Evolutionary conservation across 2,888 invertebrate species (phyloP), one percentile per base, ranked within the genome.

Genomic region (Dilophus febrilis): DNA sequence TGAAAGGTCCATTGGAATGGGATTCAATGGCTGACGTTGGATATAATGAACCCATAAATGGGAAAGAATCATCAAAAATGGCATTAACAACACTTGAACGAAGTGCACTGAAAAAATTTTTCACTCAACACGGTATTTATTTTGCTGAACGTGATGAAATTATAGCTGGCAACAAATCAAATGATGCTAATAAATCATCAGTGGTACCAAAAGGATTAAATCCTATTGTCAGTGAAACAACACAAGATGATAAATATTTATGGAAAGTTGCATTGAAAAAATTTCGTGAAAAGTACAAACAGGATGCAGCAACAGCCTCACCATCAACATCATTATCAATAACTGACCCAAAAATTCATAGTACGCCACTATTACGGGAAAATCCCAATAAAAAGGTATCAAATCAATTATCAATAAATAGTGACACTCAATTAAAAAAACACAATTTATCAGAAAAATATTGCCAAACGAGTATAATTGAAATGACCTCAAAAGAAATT

Each of bases 21-120:
- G 87, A 87, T 55, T 85, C 82, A 29, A 73, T 85, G 18, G 87
- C 82, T 1, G 87, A 87, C 63, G 82, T 87, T 34, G 87, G 87
- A 1, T 87, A 86, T 57, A 70, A 61, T 26, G 72, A 75, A 48
- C 70, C 46, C 66, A 65, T 51, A 68, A 67, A 27, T 13, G 62
- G 65, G 19, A 70, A 69, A 46, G 59, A 58, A 33, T 50, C 57
- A 0, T 57, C 55, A 42, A 35, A 38, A 32, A 38, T 39, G 5
- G 37, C 36, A n/a, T 41, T 45, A 34, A 42, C 36, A n/a, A 53
- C 56, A 1, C 37, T 61, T 36, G 62, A 61, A 40, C 53, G 58
- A 2, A 57, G 56, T 0, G 49, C 60, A 6, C 42, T 61, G 8
- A 56, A 52, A 34, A 58, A 53, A 26, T 49, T 53, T 16, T 54